Conservation (phyloP, 2,888 invertebrate genomes). For the Drosophila percnosoma region DNA sequence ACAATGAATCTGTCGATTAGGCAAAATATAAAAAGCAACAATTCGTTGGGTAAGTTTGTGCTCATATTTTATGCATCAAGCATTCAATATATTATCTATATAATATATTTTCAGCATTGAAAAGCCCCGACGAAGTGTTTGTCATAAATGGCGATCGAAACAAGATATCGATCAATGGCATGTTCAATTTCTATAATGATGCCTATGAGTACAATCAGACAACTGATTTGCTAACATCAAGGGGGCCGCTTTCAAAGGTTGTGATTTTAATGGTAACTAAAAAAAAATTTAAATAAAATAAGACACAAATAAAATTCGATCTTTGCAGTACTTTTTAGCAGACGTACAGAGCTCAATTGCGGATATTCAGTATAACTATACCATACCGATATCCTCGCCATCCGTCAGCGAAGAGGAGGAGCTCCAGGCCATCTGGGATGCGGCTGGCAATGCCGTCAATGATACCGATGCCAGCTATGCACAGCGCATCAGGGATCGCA, state of each 20-base stretch:
- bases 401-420: conserved; percentile 83
- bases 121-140: conserved; percentile 90
- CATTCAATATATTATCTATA: not conserved
- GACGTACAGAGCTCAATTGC: not conserved
- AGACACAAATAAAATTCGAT: not conserved
- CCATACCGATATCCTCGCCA: conserved; percentile 87
- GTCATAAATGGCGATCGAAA: conserved; percentile 92
- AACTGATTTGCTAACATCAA: conserved; percentile 63
- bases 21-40: conserved; percentile 91
- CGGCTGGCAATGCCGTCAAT: conserved; percentile 76
- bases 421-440: conserved; percentile 81
- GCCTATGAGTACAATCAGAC: conserved; percentile 91
- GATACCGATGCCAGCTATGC: conserved; percentile 61
- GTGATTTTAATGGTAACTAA: conserved; percentile 73
- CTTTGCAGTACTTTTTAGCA: conserved; percentile 27
- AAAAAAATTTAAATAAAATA: not conserved
- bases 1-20: conserved; percentile 94
- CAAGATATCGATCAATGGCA: conserved; percentile 87
- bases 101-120: conserved; percentile 87
- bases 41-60: conserved; percentile 90
- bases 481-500: conserved; percentile 83
- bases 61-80: no score
- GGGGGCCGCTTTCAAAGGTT: conserved; percentile 75
- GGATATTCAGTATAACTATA: conserved; percentile 89
- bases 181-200: conserved; percentile 91